A percentile compares a stretch with the other conserved stretches of the same genome.
Conservation (phyloP, 2,797 vertebrate species). For the Danio kyathit region DNA sequence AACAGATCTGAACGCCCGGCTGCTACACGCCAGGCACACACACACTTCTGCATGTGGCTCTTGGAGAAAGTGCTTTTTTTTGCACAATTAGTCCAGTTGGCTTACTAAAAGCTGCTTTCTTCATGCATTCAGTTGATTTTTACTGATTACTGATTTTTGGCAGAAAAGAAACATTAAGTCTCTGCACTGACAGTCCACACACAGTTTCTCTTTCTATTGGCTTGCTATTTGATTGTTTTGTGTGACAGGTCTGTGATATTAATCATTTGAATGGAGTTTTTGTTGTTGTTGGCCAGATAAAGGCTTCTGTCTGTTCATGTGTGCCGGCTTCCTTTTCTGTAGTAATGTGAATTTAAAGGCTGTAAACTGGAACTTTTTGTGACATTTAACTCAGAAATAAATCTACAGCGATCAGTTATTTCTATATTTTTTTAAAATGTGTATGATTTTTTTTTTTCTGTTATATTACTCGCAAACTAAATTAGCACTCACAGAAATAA, state of each 20-base stretch:
- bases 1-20: conserved; percentile 10
- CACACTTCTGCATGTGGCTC: neutral
- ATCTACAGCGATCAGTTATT: too few species aligned
- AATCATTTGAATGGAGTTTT: conserved; percentile 1
- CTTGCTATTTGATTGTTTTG: neutral
- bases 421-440: too few species aligned
- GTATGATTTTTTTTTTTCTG: too few species aligned
- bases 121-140: neutral
- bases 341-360: neutral
- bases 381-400: neutral
- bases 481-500: too few species aligned
- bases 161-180: neutral
- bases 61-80: conserved; percentile 15
- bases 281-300: conserved; percentile 13
- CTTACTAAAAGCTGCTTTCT: conserved; percentile 10
- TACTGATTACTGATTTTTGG: neutral
- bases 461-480: too few species aligned
- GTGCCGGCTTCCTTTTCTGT: neutral
- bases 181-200: neutral
- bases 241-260: neutral
- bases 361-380: conserved; percentile 9
- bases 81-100: neutral
- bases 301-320: conserved; percentile 12
- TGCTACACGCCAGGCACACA: conserved; percentile 2
- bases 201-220: neutral